A percentile compares a stretch with the other conserved stretches of the same genome.
Evolutionary conservation across 1,140 invertebrate species (phyloP).

Genomic region (Stegodyphus dumicola): DNA sequence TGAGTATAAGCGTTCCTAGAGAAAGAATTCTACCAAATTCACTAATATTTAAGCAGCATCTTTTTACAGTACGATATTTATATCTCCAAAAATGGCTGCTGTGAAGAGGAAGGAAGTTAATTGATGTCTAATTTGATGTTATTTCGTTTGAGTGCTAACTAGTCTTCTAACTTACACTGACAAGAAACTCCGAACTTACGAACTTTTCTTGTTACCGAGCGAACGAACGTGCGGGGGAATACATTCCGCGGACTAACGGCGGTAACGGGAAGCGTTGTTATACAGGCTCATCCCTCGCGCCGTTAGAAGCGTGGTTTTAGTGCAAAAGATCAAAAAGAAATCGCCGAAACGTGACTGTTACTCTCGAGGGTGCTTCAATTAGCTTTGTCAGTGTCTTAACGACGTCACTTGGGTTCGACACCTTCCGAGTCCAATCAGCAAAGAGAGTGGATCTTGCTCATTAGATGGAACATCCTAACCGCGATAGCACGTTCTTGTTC

Average conservation of each 20-base stretch:
- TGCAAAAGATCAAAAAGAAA: conserved; percentile 31
- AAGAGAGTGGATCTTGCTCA: conserved; percentile 1
- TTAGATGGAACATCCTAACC: conserved; percentile 4
- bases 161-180: too few species aligned
- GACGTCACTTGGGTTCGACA: conserved; percentile 51
- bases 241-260: conserved; percentile 4
- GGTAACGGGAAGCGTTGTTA: background rate
- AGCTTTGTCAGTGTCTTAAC: conserved; percentile 59
- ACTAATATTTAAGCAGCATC: too few species aligned
- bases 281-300: background rate
- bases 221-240: conserved; percentile 16
- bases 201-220: background rate
- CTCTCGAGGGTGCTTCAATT: background rate
- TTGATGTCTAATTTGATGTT: too few species aligned
- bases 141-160: too few species aligned
- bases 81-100: too few species aligned
- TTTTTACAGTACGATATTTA: too few species aligned
- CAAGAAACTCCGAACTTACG: too few species aligned
- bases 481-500: background rate
- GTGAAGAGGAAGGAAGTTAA: too few species aligned
- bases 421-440: conserved; percentile 47
- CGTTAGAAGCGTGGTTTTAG: background rate
- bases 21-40: too few species aligned
- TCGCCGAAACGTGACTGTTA: conserved; percentile 33
- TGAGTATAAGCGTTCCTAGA: too few species aligned